Base-by-base conservation (phyloP, 1,140 invertebrate species). In the Drosophila watanabei region DNA sequence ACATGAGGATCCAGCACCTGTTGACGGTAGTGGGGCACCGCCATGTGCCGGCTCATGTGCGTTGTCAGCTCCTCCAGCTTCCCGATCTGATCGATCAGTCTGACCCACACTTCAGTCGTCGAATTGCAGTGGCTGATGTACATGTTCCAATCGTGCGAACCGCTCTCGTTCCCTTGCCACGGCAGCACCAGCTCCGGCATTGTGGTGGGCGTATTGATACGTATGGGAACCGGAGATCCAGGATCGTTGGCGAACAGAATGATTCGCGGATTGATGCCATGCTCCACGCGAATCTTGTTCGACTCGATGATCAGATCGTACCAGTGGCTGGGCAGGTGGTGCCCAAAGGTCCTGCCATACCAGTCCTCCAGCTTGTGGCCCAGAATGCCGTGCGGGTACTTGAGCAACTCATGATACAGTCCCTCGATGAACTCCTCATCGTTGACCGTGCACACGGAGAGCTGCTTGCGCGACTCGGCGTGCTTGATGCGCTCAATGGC, bases 51-150 rank as follows among this genome's bases (percentile, higher is more conserved):
- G 14, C 92, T 80, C 52, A 93, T 79, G 18, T 93, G 79, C 9
- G 68, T 83, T 2, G 86, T 79, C 2, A 93, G 35, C 37, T 70
- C 68, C 54, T 92, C 84, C 33, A 93, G 83, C 11, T 66, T 79
- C 9, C 79, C 75, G 18, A 77, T 86, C 24, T 93, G 92, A 32
- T 93, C 92, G 33, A 93, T 91, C 1, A 93, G 59, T 5, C 89
- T 77, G 1, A 71, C 92, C 92, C 93, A 93, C 30, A 93, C 82
- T 30, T 83, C 86, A 20, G 66, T 79, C 2, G 92, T 92, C 18
- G 87, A 91, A n/a, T 70, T 79, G 20, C 89, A 89, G 51, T 90
- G 79, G 2, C 91, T 93, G 8, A 93, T 90, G 32, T 80, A 93
- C 59, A 93, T 71, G 63, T 79, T 83, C 93, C 92, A 93, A 33